A percentile compares a stretch with the other conserved stretches of the same genome.
Conservation (phyloP, 2,888 invertebrate genomes). For the Noctua janthe region DNA sequence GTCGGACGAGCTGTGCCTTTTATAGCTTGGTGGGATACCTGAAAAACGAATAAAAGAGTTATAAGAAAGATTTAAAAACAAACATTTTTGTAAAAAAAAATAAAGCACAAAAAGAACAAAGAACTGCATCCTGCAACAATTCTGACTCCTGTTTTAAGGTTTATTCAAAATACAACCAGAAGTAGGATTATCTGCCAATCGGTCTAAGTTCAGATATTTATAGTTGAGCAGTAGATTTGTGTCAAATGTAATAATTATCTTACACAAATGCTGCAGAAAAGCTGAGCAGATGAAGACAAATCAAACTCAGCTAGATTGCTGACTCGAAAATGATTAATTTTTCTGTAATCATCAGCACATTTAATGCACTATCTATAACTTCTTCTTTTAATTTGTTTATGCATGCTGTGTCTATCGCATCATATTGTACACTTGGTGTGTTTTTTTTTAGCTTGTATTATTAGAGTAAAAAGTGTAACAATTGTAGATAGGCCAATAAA, state of each 20-base stretch:
- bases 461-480: too few species aligned
- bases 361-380: background rate
- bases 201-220: background rate
- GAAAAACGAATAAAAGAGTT: constrained; percentile 2
- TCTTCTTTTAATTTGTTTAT: too few species aligned
- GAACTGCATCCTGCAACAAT: background rate
- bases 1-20: constrained; percentile 96
- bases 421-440: too few species aligned
- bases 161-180: background rate
- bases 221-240: background rate
- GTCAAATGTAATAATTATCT: background rate
- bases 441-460: too few species aligned
- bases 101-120: background rate
- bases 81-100: background rate
- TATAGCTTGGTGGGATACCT: constrained; percentile 92
- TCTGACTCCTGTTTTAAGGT: background rate
- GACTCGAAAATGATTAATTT: background rate
- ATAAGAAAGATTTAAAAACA: background rate
- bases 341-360: background rate
- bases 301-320: background rate
- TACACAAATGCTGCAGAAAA: background rate
- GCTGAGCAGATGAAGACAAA: background rate
- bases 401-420: too few species aligned
- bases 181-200: background rate
- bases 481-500: too few species aligned